Evolutionary conservation across 2,888 invertebrate species (phyloP), one percentile per base, ranked within the genome.

Genomic region (Parnassius smintheus): DNA sequence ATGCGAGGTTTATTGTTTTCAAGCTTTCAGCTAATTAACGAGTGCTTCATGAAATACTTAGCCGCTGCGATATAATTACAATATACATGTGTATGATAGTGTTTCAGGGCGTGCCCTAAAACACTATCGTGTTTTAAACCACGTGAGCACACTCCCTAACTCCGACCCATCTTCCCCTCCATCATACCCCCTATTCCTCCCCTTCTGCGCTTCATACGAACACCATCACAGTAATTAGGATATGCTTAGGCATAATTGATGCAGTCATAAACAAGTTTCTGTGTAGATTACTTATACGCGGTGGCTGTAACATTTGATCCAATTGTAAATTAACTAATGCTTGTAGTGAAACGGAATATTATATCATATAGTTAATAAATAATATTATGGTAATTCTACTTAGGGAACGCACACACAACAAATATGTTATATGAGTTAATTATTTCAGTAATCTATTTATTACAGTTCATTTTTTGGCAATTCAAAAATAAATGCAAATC

Each of bases 191-290:
- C 72, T 75, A 65, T 74, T 72, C 72, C 77, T 83, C 80, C 82
- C 80, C 4, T 7, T 35, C 35, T 3, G 35, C 4, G 84, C 85
- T 83, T 76, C 76, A 68, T 72, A 78, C 84, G 86, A 87, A 89
- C 85, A 80, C 88, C 86, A 89, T 91, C 90, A 89, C 83, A 77
- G 87, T 90, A 90, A 91, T 90, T 88, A 90, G 88, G 88, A 89
- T 88, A 88, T 89, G 88, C 88, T 88, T 82, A 80, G 81, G 83
- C 87, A 89, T 90, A 90, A 91, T 89, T 87, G 85, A 88, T 89
- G 85, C 80, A 86, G 83, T 83, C 82, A 83, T 88, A 86, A 87
- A 84, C 78, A 81, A 79, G 77, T 77, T 76, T 75, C 76, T 77
- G 77, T 75, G 74, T 60, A 56, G 59, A 52, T 55, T 55, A 64